Conservation (phyloP, 2,113 vertebrate species). For the Gobius niger region DNA sequence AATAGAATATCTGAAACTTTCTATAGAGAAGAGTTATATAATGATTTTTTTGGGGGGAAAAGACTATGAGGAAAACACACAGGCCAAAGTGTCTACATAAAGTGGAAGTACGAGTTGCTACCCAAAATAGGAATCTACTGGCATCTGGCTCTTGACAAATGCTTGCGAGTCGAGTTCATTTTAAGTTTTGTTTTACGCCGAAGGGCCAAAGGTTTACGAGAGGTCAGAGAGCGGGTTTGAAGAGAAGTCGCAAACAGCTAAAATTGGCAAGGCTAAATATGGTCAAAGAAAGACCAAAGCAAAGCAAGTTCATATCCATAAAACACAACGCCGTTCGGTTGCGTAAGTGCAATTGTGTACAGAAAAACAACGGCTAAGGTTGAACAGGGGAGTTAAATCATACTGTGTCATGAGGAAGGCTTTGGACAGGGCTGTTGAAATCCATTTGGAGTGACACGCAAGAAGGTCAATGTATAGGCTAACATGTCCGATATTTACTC, state of each 20-base stretch:
- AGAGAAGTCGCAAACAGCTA: background rate
- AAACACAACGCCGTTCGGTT: constrained; percentile 5
- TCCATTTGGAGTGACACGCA: background rate
- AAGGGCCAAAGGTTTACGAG: background rate
- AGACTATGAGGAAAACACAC: no score
- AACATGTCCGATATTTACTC: background rate
- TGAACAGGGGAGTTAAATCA: background rate
- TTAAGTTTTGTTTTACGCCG: constrained; percentile 4
- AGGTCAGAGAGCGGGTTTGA: background rate
- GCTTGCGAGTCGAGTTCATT: no score
- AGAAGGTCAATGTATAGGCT: background rate
- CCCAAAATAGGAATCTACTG: background rate
- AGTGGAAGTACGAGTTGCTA: background rate
- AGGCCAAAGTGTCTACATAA: background rate
- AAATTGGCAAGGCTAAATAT: background rate
- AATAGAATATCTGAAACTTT: no score
- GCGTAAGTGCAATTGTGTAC: constrained; percentile 27
- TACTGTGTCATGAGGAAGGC: background rate
- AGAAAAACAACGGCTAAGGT: background rate
- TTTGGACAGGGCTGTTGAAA: background rate
- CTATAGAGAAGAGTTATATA: no score
- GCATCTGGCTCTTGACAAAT: no score
- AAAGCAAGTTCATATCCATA: background rate
- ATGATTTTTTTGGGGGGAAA: no score
- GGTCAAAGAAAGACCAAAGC: background rate